Evolutionary conservation across 2,113 vertebrate genomes (phyloP).

Genomic region (Chloropsis hardwickii): DNA sequence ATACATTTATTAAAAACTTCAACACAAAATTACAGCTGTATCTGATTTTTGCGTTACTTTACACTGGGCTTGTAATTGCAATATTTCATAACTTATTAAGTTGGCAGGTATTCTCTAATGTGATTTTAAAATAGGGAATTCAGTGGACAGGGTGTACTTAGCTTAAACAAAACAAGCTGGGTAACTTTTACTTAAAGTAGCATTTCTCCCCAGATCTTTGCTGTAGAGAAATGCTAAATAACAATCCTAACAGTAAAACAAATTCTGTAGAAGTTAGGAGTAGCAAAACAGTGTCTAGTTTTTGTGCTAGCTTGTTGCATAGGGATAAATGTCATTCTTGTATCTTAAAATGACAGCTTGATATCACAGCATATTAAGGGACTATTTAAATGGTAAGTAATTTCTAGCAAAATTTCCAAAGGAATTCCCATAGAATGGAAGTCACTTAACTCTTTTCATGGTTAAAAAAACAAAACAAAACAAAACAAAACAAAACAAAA

Average conservation of each 20-base stretch:
- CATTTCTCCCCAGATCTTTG: not conserved
- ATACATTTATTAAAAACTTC: not conserved
- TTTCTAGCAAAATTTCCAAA: not conserved
- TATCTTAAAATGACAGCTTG: not conserved
- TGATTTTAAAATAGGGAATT: not conserved
- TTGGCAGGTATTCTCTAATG: not conserved
- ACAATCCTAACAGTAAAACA: not conserved
- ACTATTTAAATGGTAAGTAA: not conserved
- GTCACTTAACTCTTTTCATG: not conserved
- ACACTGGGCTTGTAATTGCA: not conserved
- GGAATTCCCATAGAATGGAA: not conserved
- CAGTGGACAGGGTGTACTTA: not conserved
- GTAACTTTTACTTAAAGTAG: not conserved
- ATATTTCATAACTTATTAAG: not conserved
- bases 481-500: too few relatives aligned
- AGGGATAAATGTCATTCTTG: not conserved
- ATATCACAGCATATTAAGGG: not conserved
- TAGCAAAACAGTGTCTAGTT: not conserved
- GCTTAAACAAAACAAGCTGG: not conserved
- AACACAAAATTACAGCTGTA: not conserved
- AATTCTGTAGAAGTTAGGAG: not conserved
- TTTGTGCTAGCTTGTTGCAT: not conserved
- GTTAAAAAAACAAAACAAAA: not conserved
- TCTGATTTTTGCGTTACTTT: not conserved
- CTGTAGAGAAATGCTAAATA: not conserved